Percentiles rank a stretch among this genome's conserved stretches.
Evolutionary conservation across 2,888 invertebrate species (phyloP).

Genomic region (Drosophila peninsularis): DNA sequence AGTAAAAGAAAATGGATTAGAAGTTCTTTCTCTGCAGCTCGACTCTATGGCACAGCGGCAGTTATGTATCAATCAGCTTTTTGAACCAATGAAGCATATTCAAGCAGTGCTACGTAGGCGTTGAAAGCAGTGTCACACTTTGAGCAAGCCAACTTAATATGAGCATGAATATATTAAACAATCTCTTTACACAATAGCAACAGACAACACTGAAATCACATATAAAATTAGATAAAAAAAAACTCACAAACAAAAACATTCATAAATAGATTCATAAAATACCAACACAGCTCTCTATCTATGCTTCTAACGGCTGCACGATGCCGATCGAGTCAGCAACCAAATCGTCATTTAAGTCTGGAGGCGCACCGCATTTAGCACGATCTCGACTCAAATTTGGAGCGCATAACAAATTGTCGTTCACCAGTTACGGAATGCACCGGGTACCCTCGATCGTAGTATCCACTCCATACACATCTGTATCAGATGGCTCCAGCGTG

Average conservation of each 20-base stretch:
- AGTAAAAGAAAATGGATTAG: no score
- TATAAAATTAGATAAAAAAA: not conserved
- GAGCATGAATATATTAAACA: not conserved
- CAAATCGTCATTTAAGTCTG: not conserved
- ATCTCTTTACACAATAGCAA: conserved; percentile 16
- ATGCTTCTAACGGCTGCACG: not conserved
- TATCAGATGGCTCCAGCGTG: no score
- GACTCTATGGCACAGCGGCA: no score
- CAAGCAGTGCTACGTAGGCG: conserved; percentile 7
- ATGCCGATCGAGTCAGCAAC: not conserved
- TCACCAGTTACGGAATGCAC: not conserved
- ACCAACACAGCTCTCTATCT: no score
- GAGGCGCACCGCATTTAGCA: rapidly evolving
- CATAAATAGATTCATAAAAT: no score
- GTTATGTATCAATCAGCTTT: not conserved
- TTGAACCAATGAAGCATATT: not conserved
- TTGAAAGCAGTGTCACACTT: conserved; percentile 9
- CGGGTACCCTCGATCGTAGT: not conserved
- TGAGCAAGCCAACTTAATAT: no score
- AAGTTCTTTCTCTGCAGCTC: no score
- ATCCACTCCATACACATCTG: not conserved
- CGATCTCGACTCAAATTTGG: not conserved
- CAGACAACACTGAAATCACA: conserved; percentile 1
- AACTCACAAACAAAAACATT: not conserved
- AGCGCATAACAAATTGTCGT: rapidly evolving